Evolutionary conservation across 2,888 invertebrate species (phyloP).

Genomic region (Baccha elongata): DNA sequence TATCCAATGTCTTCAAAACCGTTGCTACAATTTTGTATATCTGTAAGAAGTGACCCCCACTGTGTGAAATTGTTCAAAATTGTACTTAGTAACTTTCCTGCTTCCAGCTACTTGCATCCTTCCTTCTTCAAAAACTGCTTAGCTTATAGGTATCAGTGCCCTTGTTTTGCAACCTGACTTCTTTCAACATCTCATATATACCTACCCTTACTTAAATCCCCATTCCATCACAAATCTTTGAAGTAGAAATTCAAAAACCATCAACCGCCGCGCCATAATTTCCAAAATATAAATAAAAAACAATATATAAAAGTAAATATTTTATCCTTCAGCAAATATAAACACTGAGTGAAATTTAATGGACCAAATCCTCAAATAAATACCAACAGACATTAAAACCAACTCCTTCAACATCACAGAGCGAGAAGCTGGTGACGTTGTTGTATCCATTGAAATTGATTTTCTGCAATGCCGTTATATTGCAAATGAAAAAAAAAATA

Average conservation of each 20-base stretch:
- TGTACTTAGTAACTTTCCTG: no score
- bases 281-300: slow-evolving; percentile 3
- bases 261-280: slow-evolving; percentile 31
- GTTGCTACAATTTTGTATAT: no score
- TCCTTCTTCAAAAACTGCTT: no score
- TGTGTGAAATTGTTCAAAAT: no score
- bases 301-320: slow-evolving; percentile 22
- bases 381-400: slow-evolving; percentile 24
- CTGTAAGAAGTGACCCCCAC: no score
- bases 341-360: slow-evolving; percentile 62
- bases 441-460: slow-evolving; percentile 53
- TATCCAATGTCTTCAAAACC: no score
- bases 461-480: slow-evolving; percentile 38
- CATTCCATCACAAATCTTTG: background rate
- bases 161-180: no score
- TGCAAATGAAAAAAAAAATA: slow-evolving; percentile 4
- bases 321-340: slow-evolving; percentile 47
- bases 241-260: slow-evolving; percentile 1
- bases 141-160: background rate
- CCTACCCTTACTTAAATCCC: background rate
- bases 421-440: background rate
- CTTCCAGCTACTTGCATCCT: no score
- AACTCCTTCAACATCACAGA: slow-evolving; percentile 22
- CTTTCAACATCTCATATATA: background rate
- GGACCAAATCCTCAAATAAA: slow-evolving; percentile 61